Base-by-base conservation (phyloP, 2,797 vertebrate species). In the Pachyuromys duprasi region DNA sequence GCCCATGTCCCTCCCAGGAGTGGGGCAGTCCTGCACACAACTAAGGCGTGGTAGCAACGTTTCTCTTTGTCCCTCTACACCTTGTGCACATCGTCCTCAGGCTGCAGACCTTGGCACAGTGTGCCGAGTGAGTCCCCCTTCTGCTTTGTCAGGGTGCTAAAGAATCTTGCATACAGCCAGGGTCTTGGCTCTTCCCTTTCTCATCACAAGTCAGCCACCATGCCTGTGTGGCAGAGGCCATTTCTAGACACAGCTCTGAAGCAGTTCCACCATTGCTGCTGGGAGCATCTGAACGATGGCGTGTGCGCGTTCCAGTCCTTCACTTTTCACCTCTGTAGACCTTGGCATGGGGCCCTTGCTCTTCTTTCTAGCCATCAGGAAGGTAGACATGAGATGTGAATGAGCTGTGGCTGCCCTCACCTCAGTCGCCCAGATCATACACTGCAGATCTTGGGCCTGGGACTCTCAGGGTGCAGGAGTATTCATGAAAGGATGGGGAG, bases 361-460 rank as follows among this genome's bases (percentile, higher is more conserved):
- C 94, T 33, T 88, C 60, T 84, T 78, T 65, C 18, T 92, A 75
- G 67, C 89, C 95, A 65, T 79, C n/a, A 78, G 45, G 57, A 74
- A 42, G 20, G 42, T 49, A 70, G 87, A 62, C n/a, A 28, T 20
- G 26, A 87, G 67, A 65, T 53, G 17, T 39, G 39, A 55, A 26
- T 18, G 53, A 65, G 14, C n/a, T 75, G 49, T 42, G 45, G 20
- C 12, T 53, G 3, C 55, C 72, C 49, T 78, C 39, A 20, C 11
- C 31, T 49, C 5, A 36, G 24, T 15, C 7, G 69, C 31, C 13
- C 53, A 7, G 33, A 17, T 33, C 62, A 5, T 18, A 15, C 3
- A 33, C 74, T 31, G 6, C 79, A 0, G 20, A 1, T 62, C 74
- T 94, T 78, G 74, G 39, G 33, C 24, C 20, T 74, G n/a, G 55